Evolutionary conservation across 2,113 vertebrate species (phyloP).

Genomic region (Seriola quinqueradiata): DNA sequence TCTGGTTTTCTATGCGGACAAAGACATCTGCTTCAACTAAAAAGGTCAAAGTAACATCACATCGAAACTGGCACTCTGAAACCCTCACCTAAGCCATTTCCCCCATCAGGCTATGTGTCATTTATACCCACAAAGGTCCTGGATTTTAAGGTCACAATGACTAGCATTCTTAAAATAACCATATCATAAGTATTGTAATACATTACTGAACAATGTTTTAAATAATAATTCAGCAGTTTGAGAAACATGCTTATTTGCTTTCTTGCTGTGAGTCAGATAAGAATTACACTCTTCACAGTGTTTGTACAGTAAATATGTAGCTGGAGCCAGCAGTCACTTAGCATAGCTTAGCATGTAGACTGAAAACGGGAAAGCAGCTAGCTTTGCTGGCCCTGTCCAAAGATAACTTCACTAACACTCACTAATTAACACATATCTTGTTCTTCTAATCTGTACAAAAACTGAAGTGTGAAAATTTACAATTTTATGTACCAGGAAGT

Average conservation of each 20-base stretch:
- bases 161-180: neutral
- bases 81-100: constrained; percentile 40
- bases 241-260: no score
- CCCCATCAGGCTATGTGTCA: constrained; percentile 22
- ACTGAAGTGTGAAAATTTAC: neutral
- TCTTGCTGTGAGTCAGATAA: no score
- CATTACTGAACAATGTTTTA: neutral
- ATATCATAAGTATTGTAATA: neutral
- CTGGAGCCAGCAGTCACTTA: no score
- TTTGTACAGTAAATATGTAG: no score
- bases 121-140: constrained; percentile 27
- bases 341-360: neutral
- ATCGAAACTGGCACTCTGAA: constrained; percentile 43
- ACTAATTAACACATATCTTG: neutral
- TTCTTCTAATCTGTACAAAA: neutral
- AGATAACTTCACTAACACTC: neutral
- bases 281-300: no score
- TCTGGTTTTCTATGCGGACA: constrained; percentile 11
- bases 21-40: constrained; percentile 4
- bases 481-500: neutral
- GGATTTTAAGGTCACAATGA: constrained; percentile 38
- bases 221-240: no score
- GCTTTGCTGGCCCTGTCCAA: neutral
- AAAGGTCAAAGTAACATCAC: constrained; percentile 44
- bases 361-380: neutral